These are phyloP conservation scores for Sesia bembeciformis DNA, from an alignment of 2,888 invertebrate species.

Conservation along the genomic window DNA sequence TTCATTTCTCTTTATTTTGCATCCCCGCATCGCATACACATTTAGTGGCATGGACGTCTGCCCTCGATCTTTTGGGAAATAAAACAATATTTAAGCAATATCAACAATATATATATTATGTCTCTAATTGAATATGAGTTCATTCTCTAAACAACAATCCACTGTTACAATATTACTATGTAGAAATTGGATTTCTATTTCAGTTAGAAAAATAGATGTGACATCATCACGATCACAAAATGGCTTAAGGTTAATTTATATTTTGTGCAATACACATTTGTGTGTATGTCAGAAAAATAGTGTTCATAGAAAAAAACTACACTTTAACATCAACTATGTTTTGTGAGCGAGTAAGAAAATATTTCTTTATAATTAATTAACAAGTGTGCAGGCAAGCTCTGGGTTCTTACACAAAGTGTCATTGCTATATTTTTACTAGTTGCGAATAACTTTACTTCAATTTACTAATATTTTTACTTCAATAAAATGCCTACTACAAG, in stretches of 20 bases:
- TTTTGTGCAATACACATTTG: conserved; percentile 11
- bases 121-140: conserved; percentile 46
- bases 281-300: neutral
- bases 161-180: conserved; percentile 23
- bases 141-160: conserved; percentile 51
- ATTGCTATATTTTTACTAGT: neutral
- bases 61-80: conserved; percentile 17
- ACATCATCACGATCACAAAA: neutral
- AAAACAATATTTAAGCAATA: conserved; percentile 62
- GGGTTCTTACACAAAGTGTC: conserved; percentile 1
- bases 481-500: too few relatives aligned
- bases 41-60: too few relatives aligned
- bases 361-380: conserved; percentile 53
- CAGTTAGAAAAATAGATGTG: conserved; percentile 6
- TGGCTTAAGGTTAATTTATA: neutral
- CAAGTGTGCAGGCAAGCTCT: conserved; percentile 51
- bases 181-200: conserved; percentile 46
- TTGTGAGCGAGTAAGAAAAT: conserved; percentile 44
- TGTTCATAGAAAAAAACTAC: neutral
- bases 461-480: too few relatives aligned
- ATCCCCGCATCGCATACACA: too few relatives aligned
- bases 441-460: too few relatives aligned
- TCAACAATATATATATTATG: conserved; percentile 68
- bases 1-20: too few relatives aligned
- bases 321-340: conserved; percentile 24